Evolutionary conservation across 1,140 invertebrate genomes (phyloP), one percentile per base, ranked within the genome.

Genomic region (Babylonia areolata): DNA sequence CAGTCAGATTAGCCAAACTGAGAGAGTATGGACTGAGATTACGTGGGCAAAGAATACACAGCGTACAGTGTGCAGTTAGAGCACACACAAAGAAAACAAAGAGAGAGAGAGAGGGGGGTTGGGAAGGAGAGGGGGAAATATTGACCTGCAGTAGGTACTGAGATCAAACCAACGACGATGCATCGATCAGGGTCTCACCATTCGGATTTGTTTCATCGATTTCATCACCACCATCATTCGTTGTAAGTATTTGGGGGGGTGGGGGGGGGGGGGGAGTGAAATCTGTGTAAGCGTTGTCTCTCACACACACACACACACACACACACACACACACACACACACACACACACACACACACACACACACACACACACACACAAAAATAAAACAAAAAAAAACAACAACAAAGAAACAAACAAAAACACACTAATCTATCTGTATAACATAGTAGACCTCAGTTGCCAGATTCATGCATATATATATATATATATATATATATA

Each of bases 341-440:
- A 64, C 58, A 64, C 28, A 64, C 58, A 64, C 28, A 64, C 58
- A 64, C 28, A 64, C 58, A 64, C 28, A 64, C 58, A 64, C 28
- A 64, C 58, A 64, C 58, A 64, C 58, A 64, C 58, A 64, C 58
- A 64, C 58, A 64, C 58, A 64, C 58, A 64, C 58, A 64, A 3
- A 82, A 20, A 40, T 58, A 31, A n/a, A 82, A 58, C n/a, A 81
- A n/a, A 82, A 9, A n/a, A 2, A 37, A 6, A 39, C 33, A 75
- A 12, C 12, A 3, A 75, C 73, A 75, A 9, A 75, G 31, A 37
- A 9, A 75, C 73, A 37, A 9, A 75, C 73, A 75, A 9, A 75
- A n/a, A 75, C 33, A 75, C 73, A 75, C 46, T 51, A 51, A 64
- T 64, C 15, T n/a, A 11, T 64, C 5, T n/a, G 28, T 64, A 64